Percentiles rank a stretch among this genome's conserved stretches.
Evolutionary conservation across 53 echinoderm and acorn worm genomes (phyloP).

Genomic region (Glandiceps talaboti): DNA sequence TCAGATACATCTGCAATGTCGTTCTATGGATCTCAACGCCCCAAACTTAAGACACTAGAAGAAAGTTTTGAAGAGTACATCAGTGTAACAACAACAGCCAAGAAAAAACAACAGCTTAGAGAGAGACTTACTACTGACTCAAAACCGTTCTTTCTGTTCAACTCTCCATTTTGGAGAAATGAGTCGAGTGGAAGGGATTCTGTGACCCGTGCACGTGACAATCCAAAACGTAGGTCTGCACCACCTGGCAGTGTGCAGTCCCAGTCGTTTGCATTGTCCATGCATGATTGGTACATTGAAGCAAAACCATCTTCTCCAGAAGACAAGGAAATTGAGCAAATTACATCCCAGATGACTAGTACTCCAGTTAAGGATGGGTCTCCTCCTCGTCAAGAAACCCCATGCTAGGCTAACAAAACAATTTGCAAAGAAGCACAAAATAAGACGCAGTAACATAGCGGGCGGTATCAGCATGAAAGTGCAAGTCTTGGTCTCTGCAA

Average conservation of each 20-base stretch:
- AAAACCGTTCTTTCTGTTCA: background rate
- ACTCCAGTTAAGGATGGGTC: background rate
- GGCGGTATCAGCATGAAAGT: no score
- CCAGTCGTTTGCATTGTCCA: background rate
- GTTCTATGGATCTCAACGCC: conserved; percentile 13
- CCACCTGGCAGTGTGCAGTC: background rate
- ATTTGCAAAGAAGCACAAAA: no score
- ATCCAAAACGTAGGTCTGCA: background rate
- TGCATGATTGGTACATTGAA: background rate
- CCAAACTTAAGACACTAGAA: conserved; percentile 52
- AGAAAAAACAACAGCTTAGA: background rate
- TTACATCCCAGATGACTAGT: background rate
- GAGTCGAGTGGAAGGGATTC: background rate
- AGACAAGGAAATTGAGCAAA: background rate
- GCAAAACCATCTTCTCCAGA: background rate
- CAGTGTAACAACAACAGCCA: conserved; percentile 3
- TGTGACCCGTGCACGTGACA: background rate
- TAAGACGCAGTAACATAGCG: no score
- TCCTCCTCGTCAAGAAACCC: background rate
- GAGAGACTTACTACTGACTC: background rate
- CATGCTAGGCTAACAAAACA: background rate
- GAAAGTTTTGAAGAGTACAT: conserved; percentile 99
- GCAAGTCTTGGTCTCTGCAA: no score
- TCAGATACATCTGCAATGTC: conserved; percentile 12
- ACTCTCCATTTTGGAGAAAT: background rate